phyloP scores from a whole-genome alignment of 2,888 invertebrate genomes.

The Amphiduros pacificus region DNA sequence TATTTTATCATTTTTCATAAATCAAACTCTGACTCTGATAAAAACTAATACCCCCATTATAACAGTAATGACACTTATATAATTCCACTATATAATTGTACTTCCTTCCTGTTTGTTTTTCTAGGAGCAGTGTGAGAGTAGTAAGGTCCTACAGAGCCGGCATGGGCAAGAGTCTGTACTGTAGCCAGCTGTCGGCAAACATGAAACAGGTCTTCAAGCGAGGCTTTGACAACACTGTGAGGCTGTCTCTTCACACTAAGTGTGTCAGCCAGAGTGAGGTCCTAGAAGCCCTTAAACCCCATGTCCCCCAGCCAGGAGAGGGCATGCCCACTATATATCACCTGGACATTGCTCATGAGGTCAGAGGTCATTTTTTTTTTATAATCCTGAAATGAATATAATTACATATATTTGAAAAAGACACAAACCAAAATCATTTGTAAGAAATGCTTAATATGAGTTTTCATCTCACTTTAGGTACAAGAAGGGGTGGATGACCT shows the following conservation, averaged over 20 bases:
- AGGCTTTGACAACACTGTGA: too few species aligned
- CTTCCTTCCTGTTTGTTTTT: too few species aligned
- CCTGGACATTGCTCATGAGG: slow-evolving; percentile 42
- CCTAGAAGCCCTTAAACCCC: slow-evolving; percentile 11
- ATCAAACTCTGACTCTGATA: too few species aligned
- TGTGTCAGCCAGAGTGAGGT: too few species aligned
- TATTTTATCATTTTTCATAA: too few species aligned
- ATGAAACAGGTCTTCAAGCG: slow-evolving; percentile 19
- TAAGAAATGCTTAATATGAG: neutral
- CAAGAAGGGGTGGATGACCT: slow-evolving; percentile 42
- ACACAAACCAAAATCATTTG: too few species aligned
- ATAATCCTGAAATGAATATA: too few species aligned
- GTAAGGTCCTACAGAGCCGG: slow-evolving; percentile 43
- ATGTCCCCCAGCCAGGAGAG: slow-evolving; percentile 7
- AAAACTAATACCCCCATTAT: too few species aligned
- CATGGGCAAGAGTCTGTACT: slow-evolving; percentile 42
- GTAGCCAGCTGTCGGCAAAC: slow-evolving; percentile 31
- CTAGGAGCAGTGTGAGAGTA: slow-evolving; percentile 38
- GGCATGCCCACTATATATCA: slow-evolving; percentile 37
- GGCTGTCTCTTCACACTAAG: slow-evolving; percentile 22
- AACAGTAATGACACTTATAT: too few species aligned
- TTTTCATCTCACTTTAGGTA: slow-evolving; percentile 31
- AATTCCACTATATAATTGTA: too few species aligned
- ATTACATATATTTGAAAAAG: too few species aligned
- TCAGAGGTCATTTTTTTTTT: too few species aligned